A percentile compares a stretch with the other conserved stretches of the same genome.
These are phyloP conservation scores for Cerceris ruficornis DNA, from an alignment of 2,888 invertebrate species.

Conservation along the genomic window DNA sequence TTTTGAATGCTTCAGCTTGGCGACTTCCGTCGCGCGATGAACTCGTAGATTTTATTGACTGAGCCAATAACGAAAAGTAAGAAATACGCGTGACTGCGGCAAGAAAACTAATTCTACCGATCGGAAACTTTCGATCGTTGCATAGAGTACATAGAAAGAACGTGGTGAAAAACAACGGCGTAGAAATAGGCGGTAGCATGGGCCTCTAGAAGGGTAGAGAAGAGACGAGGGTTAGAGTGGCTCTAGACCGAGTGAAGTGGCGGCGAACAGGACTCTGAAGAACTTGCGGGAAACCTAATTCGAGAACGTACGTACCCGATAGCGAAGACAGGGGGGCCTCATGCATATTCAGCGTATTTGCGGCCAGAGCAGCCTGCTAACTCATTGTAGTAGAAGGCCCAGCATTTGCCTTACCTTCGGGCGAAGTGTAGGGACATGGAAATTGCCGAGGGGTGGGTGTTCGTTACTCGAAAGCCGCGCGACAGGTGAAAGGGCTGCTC, in stretches of 20 bases:
- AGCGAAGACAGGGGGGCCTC: conserved; percentile 61
- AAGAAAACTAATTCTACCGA: too few relatives aligned
- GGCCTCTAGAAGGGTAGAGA: conserved; percentile 43
- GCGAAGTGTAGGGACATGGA: conserved; percentile 41
- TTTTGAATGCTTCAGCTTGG: too few relatives aligned
- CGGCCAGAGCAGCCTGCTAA: conserved; percentile 69
- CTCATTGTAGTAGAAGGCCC: conserved; percentile 71
- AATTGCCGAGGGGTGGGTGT: conserved; percentile 62
- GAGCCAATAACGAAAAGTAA: too few relatives aligned
- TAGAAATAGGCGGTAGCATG: conserved; percentile 36
- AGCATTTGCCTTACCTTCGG: conserved; percentile 57
- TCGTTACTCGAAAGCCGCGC: conserved; percentile 56
- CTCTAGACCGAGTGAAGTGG: conserved; percentile 68
- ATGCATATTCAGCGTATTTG: conserved; percentile 79
- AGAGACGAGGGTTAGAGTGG: conserved; percentile 55
- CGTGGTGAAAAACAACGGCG: conserved; percentile 38
- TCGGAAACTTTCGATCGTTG: too few relatives aligned
- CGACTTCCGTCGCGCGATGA: too few relatives aligned
- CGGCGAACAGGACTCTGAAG: conserved; percentile 69
- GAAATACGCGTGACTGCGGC: too few relatives aligned
- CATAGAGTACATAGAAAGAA: neutral
- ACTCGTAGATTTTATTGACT: too few relatives aligned
- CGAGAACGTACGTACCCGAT: conserved; percentile 73
- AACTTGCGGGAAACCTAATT: conserved; percentile 76
- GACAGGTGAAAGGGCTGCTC: conserved; percentile 70